These are phyloP conservation scores for Philaenus spumarius DNA, from an alignment of 1,140 invertebrate genomes.

Conservation along the genomic window DNA sequence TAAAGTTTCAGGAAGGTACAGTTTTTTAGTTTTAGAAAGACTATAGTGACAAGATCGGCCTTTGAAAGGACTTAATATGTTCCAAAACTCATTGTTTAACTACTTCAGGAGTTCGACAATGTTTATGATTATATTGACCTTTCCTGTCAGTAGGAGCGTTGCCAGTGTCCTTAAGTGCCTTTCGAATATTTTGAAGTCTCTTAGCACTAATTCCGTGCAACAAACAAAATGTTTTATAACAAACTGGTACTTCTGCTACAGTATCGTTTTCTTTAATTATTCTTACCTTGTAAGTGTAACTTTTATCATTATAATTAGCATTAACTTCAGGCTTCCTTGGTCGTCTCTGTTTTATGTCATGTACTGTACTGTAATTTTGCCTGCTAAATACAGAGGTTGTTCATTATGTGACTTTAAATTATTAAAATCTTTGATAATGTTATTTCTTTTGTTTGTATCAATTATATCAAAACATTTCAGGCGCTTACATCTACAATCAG, in stretches of 20 bases:
- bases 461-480: neutral
- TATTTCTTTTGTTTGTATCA: neutral
- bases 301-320: neutral
- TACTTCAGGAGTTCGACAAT: neutral
- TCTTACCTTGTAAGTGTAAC: no score
- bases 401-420: no score
- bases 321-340: no score
- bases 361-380: neutral
- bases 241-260: slow-evolving; percentile 5
- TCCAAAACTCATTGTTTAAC: neutral
- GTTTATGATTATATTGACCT: no score
- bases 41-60: no score
- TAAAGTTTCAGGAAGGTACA: no score
- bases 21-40: no score
- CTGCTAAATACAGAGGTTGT: neutral
- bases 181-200: slow-evolving; percentile 5
- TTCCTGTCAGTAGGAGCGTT: slow-evolving; percentile 4
- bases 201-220: slow-evolving; percentile 2
- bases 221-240: no score
- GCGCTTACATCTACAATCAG: neutral
- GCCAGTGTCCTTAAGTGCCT: slow-evolving; percentile 2
- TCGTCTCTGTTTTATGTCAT: neutral
- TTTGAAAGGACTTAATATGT: slow-evolving; percentile 9
- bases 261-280: neutral
- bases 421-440: neutral